Evolutionary conservation across 2,113 vertebrate species (phyloP).

Genomic region (Cheirogaleus medius): DNA sequence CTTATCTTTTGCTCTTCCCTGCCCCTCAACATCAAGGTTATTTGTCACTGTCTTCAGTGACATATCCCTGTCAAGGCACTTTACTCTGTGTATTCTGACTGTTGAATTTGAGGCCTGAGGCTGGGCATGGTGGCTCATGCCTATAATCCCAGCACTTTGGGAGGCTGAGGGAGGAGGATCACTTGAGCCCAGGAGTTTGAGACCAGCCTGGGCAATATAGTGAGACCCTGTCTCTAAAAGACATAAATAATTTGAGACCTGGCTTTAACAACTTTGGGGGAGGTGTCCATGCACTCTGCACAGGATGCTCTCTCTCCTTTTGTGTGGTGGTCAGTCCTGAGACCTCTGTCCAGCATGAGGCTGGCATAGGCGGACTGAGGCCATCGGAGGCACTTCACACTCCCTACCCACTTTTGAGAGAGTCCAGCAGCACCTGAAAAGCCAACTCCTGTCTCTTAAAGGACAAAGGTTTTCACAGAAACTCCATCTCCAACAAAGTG

Average conservation of each 20-base stretch:
- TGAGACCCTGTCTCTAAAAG: too few relatives aligned
- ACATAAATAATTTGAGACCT: neutral
- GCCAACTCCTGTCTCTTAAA: neutral
- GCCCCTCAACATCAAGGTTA: neutral
- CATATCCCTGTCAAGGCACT: neutral
- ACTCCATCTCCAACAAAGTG: neutral
- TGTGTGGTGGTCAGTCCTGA: neutral
- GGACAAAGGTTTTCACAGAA: neutral
- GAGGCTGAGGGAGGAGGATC: too few relatives aligned
- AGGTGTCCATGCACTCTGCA: too few relatives aligned
- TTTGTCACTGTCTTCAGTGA: neutral
- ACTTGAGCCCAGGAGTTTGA: too few relatives aligned
- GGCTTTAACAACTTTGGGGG: neutral
- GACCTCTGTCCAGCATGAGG: neutral
- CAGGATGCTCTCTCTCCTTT: neutral
- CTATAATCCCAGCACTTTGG: too few relatives aligned
- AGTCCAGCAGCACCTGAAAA: neutral
- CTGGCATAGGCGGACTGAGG: neutral
- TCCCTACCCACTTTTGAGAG: neutral
- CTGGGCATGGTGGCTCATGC: too few relatives aligned
- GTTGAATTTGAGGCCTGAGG: neutral
- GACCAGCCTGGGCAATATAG: too few relatives aligned
- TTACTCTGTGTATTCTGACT: fast-evolving
- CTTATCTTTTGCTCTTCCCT: neutral
- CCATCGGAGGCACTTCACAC: neutral